Evolutionary conservation across 2,888 invertebrate genomes (phyloP).

Genomic region (Catocala nupta): DNA sequence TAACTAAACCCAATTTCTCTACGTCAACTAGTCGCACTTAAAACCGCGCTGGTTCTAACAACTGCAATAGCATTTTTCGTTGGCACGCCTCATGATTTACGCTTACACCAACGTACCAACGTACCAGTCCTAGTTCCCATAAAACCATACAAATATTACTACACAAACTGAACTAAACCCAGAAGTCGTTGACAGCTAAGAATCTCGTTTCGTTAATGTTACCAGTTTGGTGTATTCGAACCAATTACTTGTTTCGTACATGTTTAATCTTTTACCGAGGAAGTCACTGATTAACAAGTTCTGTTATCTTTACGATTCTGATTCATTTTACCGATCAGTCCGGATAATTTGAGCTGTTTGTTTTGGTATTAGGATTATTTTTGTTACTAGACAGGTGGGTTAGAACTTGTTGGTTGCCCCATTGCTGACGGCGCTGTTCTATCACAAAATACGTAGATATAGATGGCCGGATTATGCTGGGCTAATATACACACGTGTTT

Average conservation of each 20-base stretch:
- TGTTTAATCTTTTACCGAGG: conserved; percentile 71
- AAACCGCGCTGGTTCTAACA: too few species aligned
- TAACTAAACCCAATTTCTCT: too few species aligned
- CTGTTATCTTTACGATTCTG: conserved; percentile 71
- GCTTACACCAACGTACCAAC: neutral
- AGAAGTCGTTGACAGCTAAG: conserved; percentile 51
- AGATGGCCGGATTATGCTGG: too few species aligned
- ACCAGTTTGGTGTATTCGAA: conserved; percentile 63
- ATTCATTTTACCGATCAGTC: conserved; percentile 64
- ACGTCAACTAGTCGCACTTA: too few species aligned
- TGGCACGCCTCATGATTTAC: neutral
- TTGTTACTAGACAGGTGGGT: conserved; percentile 7
- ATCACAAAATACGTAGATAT: too few species aligned
- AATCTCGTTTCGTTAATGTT: conserved; percentile 64
- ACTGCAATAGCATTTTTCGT: too few species aligned
- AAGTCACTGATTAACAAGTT: conserved; percentile 78
- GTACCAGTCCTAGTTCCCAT: neutral
- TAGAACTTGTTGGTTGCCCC: conserved; percentile 12
- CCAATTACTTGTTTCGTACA: conserved; percentile 69
- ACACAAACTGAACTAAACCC: conserved; percentile 41
- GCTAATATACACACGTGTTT: too few species aligned
- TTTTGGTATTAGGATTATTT: conserved; percentile 24
- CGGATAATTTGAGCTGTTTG: conserved; percentile 57
- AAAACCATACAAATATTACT: conserved; percentile 36
- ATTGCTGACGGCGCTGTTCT: neutral